Conservation (phyloP, 2,113 vertebrate species). For the Herpetotheres cachinnans region DNA sequence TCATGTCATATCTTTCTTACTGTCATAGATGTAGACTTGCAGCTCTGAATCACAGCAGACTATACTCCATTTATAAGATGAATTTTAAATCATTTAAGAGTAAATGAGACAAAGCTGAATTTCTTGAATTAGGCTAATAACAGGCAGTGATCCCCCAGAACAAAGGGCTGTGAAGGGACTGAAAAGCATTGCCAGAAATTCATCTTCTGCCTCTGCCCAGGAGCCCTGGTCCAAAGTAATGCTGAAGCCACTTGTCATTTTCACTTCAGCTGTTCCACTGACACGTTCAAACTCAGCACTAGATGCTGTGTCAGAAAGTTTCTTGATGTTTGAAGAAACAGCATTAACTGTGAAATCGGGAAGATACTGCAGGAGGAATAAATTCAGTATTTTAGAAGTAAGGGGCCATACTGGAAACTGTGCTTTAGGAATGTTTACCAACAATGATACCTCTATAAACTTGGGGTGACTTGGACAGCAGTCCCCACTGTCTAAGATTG, state of each 20-base stretch:
- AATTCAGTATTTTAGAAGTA: background rate
- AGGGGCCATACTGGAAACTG: background rate
- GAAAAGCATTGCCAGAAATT: constrained; percentile 29
- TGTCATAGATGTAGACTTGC: constrained; percentile 30
- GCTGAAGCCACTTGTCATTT: background rate
- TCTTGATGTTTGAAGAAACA: background rate
- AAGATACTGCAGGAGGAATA: background rate
- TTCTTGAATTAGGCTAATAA: constrained; percentile 48
- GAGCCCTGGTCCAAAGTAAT: background rate
- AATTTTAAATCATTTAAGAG: constrained; percentile 48
- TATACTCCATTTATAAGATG: constrained; percentile 34
- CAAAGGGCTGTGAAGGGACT: background rate
- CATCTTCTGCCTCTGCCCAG: constrained; percentile 4
- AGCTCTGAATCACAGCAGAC: constrained; percentile 42
- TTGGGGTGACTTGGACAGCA: background rate
- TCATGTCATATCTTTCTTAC: constrained; percentile 20
- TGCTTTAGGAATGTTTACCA: background rate
- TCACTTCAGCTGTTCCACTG: constrained; percentile 1
- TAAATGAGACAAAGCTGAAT: constrained; percentile 64
- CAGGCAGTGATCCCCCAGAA: constrained; percentile 11
- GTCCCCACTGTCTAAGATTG: background rate
- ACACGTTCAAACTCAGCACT: background rate
- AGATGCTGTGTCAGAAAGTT: background rate
- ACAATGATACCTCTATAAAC: background rate
- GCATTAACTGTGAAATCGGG: background rate